Base-by-base conservation (phyloP, 2,797 vertebrate species). In the Lycodopsis pacificus region DNA sequence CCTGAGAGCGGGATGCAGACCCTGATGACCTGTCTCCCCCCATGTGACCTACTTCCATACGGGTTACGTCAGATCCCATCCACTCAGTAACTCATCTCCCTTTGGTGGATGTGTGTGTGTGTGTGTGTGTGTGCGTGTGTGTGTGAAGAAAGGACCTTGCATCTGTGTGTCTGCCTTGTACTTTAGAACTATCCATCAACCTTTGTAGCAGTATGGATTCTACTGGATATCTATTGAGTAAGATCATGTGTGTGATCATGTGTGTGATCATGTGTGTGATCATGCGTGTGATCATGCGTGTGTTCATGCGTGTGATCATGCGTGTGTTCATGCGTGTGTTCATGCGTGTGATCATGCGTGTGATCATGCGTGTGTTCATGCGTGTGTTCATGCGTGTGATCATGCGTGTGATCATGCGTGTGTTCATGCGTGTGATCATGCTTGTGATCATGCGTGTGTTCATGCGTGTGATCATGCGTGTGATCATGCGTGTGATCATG, bases 31-130 rank as follows among this genome's bases (percentile, higher is more conserved):
- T 65, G 86, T 89, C 87, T 90, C 73, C 79, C 73, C 87, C 87
- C 88, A 79, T 88, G 87, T 93, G 91, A 93, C 91, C 92, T 86
- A 93, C 89, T 93, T 93, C 85, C 85, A 92, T 85, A 80, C 65
- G 84, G 88, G 89, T 92, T 93, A 85, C 71, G 83, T 94, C 91
- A 94, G 85, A 91, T 93, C 81, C 66, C 73, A 92, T 94, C 71
- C 82, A 83, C 75, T 87, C 76, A 72, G 91, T 89, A 88, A 93
- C 92, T 88, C 86, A 92, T 94, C 93, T 93, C 76, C 71, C 82
- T 88, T 88, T 75, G 63, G 73, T 82, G 64, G 76, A 17, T 74
- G 48, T 63, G 46, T 51, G 30, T 73, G 38, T 54, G n/a, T 74
- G 63, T 59, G 32, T 71, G 58, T 49, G 65, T 63, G 64, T 62